Percentiles rank a stretch among this genome's conserved stretches.
Evolutionary conservation across 1,140 invertebrate species (phyloP).

Genomic region (Drusus annulatus): DNA sequence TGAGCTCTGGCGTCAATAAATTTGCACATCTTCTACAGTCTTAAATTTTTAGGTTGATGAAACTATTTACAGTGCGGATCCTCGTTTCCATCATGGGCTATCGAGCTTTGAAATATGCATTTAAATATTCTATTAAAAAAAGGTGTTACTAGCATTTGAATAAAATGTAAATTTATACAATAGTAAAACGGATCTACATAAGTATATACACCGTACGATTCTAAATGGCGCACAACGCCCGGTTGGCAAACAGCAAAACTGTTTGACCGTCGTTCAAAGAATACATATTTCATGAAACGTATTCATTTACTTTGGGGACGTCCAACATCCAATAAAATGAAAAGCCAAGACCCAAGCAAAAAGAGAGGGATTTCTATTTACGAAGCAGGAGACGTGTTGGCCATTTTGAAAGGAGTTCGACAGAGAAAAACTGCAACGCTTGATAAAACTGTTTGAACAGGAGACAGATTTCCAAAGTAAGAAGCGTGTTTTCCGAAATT

Average conservation of each 20-base stretch:
- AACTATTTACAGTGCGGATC: too few species aligned
- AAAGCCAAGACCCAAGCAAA: constrained; percentile 7
- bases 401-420: constrained; percentile 34
- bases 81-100: too few species aligned
- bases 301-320: constrained; percentile 40
- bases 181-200: neutral
- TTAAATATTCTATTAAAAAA: too few species aligned
- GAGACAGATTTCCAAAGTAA: constrained; percentile 9
- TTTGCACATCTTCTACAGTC: too few species aligned
- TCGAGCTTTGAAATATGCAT: too few species aligned
- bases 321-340: constrained; percentile 42
- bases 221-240: constrained; percentile 36
- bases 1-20: too few species aligned
- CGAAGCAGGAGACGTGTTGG: constrained; percentile 36
- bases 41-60: too few species aligned
- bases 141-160: too few species aligned
- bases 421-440: constrained; percentile 39
- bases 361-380: constrained; percentile 34
- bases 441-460: constrained; percentile 38
- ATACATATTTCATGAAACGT: constrained; percentile 52
- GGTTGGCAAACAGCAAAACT: constrained; percentile 43
- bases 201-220: neutral
- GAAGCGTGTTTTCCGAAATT: constrained; percentile 6
- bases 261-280: constrained; percentile 46
- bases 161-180: too few species aligned